Base-by-base conservation (phyloP, 2,113 vertebrate genomes). In the Cyanoramphus novaezelandiae region DNA sequence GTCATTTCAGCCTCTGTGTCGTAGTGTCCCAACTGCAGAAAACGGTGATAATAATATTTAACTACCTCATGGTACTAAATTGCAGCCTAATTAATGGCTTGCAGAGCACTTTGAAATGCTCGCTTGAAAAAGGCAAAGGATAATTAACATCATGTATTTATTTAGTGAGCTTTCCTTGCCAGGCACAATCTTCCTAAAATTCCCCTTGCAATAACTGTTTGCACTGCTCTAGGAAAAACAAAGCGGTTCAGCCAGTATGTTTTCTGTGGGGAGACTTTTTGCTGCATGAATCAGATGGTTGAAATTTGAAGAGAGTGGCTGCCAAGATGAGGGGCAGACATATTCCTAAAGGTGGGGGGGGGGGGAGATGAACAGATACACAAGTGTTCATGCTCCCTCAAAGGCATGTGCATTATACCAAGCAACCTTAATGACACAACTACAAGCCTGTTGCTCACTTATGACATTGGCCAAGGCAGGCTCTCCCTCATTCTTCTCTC, bases 71-170 rank as follows among this genome's bases (percentile, higher is more conserved):
- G 20, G 49, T 31, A 83, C 80, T 69, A 70, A 97, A 94, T 91
- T 93, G 55, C 57, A 88, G 43, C 35, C 68, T 41, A 95, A 94
- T 93, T 90, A 95, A 94, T 37, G 82, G 50, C 50, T 88, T 88
- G 86, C 53, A 88, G 88, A 86, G 29, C 46, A 64, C 71, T 90
- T 93, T 86, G 79, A 96, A 93, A 93, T 50, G 87, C 39, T 90
- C 50, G 10, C 37, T 83, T 82, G 90, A 93, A 95, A 92, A 2
- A 88, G 68, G 88, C 64, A 74, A 92, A 95, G 75, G 82, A 47
- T 95, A 94, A 92, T 96, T 94, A 95, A 81, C 85, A 94, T 82
- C 72, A 65, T 4, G 1, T 95, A 91, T 96, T 97, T 96, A 95
- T 86, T 95, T 87, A 95, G 90, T 5, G 17, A 93, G 44, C 12